These are phyloP conservation scores for Hippocampus kuda DNA, from an alignment of 2,797 vertebrate species.

Conservation along the genomic window DNA sequence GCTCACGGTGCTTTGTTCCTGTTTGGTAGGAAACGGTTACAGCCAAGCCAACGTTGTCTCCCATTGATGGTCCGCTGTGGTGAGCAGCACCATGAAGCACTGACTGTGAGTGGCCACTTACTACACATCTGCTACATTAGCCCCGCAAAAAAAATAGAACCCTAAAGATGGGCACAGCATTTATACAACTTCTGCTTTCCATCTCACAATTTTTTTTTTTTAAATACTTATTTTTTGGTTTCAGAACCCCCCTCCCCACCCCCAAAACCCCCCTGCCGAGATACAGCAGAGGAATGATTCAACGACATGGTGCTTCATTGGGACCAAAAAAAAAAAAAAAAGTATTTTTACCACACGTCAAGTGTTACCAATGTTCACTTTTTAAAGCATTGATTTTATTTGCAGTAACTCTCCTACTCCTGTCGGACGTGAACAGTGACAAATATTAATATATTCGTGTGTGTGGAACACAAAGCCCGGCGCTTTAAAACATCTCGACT, in stretches of 20 bases:
- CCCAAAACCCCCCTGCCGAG: conserved; percentile 27
- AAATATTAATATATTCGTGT: conserved; percentile 56
- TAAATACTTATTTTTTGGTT: conserved; percentile 32
- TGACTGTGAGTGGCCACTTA: conserved; percentile 42
- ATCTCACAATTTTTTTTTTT: background rate
- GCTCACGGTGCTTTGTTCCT: background rate
- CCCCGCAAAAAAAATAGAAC: no score
- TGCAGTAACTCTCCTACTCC: conserved; percentile 69
- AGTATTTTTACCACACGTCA: conserved; percentile 80
- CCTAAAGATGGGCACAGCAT: no score
- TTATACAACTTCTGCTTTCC: background rate
- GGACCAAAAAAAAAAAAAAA: conserved; percentile 57
- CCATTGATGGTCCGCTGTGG: conserved; percentile 38
- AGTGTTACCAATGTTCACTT: conserved; percentile 69
- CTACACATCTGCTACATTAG: background rate
- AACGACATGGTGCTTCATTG: conserved; percentile 81
- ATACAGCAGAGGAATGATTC: conserved; percentile 67
- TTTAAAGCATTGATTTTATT: conserved; percentile 65
- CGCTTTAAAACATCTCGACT: conserved; percentile 85
- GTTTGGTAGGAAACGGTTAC: conserved; percentile 47
- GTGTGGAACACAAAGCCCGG: conserved; percentile 74
- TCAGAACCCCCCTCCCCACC: conserved; percentile 27
- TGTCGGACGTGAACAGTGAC: conserved; percentile 15
- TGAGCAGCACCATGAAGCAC: conserved; percentile 31
- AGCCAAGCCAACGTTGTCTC: conserved; percentile 44